Percentiles rank a stretch among this genome's conserved stretches.
Evolutionary conservation across 1,140 invertebrate genomes (phyloP).

Genomic region (Rhagoletis pomonella): DNA sequence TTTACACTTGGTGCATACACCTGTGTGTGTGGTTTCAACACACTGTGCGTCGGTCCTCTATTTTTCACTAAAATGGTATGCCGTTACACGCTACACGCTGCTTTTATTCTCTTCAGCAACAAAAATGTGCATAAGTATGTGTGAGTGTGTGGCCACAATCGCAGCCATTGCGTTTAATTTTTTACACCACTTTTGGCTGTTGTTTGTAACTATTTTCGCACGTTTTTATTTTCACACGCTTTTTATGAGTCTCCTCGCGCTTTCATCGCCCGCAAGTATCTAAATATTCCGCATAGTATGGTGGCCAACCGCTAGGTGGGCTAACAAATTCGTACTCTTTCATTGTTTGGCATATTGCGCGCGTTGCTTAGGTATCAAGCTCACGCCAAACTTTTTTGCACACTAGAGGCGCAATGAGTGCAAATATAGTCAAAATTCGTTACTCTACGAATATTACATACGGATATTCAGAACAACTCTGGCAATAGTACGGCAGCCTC

Average conservation of each 20-base stretch:
- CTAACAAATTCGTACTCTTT: constrained; percentile 4
- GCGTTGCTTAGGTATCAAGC: constrained; percentile 4
- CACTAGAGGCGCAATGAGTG: constrained; percentile 19
- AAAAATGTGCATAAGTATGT: background rate
- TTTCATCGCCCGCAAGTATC: background rate
- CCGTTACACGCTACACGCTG: too few relatives aligned
- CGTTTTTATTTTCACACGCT: background rate
- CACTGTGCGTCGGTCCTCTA: too few relatives aligned
- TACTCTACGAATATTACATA: background rate
- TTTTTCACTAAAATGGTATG: too few relatives aligned
- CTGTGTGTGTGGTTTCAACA: too few relatives aligned
- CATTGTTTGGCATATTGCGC: background rate
- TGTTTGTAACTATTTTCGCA: constrained; percentile 1
- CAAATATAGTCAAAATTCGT: too few relatives aligned
- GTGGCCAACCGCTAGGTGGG: background rate
- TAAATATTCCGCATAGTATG: background rate
- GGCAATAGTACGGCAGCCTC: constrained; percentile 21
- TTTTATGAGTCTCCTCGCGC: too few relatives aligned
- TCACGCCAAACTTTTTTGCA: background rate
- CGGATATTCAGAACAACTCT: background rate
- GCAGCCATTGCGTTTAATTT: background rate
- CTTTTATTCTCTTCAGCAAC: background rate
- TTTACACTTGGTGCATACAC: too few relatives aligned
- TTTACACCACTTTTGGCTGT: background rate
- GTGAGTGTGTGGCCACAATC: background rate